Base-by-base conservation (phyloP, 2,888 invertebrate genomes). In the Pyrrhia umbra region DNA sequence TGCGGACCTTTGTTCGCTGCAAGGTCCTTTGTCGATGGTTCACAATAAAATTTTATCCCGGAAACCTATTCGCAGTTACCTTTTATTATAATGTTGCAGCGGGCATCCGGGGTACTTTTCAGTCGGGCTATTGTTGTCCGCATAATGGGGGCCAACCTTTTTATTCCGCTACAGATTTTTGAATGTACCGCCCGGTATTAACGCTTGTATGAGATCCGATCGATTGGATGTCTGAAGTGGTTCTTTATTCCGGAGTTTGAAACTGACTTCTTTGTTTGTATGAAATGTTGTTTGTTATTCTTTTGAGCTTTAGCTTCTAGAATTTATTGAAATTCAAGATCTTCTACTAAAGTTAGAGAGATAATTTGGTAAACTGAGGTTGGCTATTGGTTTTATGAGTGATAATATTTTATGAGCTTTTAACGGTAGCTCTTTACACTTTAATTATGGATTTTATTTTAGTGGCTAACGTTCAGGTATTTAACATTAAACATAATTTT, bases 21-120 rank as follows among this genome's bases (percentile, higher is more conserved):
- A 39, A 68, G 84, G 84, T 87, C 90, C 88, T 92, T 93, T 92
- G 91, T 91, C 91, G 90, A 92, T 90, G 89, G 87, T 83, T 86
- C 86, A 92, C 92, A 93, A 92, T 93, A 93, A 93, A 93, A 92
- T 93, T 92, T 92, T 90, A 92, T 92, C 89, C 92, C 86, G 92
- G 92, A 92, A 90, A 92, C 92, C 90, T 89, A 92, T 92, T 91
- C 92, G 89, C 92, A 90, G 93, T 93, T 92, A 93, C 93, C 93
- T 92, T 93, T 93, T 93, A 93, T 93, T 93, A 93, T 92, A 91
- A 93, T 92, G 92, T 92, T 91, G 92, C 92, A 91, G 89, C 91
- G 90, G 88, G 87, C 85, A 83, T 91, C 90, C 90, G 88, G 88
- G 88, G 86, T 89, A 90, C 90, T 91, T 91, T 92, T 89, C 92